Base-by-base conservation (phyloP, 2,888 invertebrate species). In the Himalopsyche tibetana region DNA sequence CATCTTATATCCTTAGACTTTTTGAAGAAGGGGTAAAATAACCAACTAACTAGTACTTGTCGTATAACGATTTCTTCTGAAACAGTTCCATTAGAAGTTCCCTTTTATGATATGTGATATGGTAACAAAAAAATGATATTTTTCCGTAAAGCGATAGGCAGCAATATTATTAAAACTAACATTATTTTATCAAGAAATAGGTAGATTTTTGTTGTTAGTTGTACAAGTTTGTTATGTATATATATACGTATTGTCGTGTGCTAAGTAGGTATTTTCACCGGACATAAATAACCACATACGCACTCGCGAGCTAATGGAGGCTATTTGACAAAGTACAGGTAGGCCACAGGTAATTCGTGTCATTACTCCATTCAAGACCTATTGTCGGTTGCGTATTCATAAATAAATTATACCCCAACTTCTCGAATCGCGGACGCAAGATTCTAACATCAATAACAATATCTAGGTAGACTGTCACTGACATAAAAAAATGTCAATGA, bases 271-370 rank as follows among this genome's bases (percentile, higher is more conserved):
- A 80, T 42, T 80, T 80, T 80, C 42, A 42, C 19, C 42, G 42
- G 45, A 51, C 51, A 80, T 9, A 80, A 80, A 74, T 74, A 74
- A 74, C 74, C 36, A 74, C 74, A 74, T 74, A 74, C 74, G 74
- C 74, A 74, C 80, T 51, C 80, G 82, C n/a, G 55, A 81, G 51
- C 19, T 87, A 87, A 85, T 84, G 87, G 82, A 19, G 79, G 87
- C 83, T 55, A 87, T 82, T 87, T 85, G 87, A 83, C 80, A 82
- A 87, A 86, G 82, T 86, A 82, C 85, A 45, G 87, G 82, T 82
- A 82, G 80, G 28, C 79, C 55, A 56, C 28, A 40, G 74, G 42
- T 84, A 85, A 87, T 87, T 85, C 69, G 69, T 85, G 84, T 87
- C 82, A 87, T 87, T 87, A 85, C 80, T 82, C 19, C 82, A 82